Evolutionary conservation across 2,888 invertebrate genomes (phyloP), one percentile per base, ranked within the genome.

Genomic region (Oscheius sp.): DNA sequence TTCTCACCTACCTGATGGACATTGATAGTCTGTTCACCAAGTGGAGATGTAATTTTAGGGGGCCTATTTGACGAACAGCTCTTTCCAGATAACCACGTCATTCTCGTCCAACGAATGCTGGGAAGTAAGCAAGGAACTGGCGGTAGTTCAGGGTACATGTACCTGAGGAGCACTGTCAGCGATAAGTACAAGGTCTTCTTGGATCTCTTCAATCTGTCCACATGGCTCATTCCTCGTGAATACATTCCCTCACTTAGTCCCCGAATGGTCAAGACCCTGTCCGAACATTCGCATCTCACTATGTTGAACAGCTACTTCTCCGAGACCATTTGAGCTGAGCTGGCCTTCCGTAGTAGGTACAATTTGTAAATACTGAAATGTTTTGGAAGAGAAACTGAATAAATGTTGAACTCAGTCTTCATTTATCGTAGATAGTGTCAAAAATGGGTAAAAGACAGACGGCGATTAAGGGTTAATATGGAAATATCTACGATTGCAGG

Each of bases 31-130:
- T 96, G 75, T 95, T 99, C 88, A 98, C 96, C 55, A 99, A 99
- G 91, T 99, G 99, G 99, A 93, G 99, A 90, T 96, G 98, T 98
- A 91, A 93, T 94, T 77, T 1, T 1, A 37, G 53, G 21, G 7
- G 5, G 47, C 2, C 3, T n/a, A 32, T 51, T 50, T 13, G 10
- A 10, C 11, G 10, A 63, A 63, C 3, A 32, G 21, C 4, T 21
- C 35, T 42, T 90, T 91, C 1, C 90, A 98, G 98, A 97, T 90
- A 98, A 97, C 90, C 99, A 99, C 90, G 95, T 98, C 58, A 93
- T 96, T 87, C 94, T 99, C 94, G 99, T 99, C 35, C 97, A 98
- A 90, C 92, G 98, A 85, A 99, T 99, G 97, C 95, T 99, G 85
- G 99, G 99, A 0, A 95, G 95, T 0, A 95, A 96, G 89, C 95